Percentiles rank a stretch among this genome's conserved stretches.
Conservation (phyloP, 1,140 invertebrate species). For the Ceratosolen fusciceps region DNA sequence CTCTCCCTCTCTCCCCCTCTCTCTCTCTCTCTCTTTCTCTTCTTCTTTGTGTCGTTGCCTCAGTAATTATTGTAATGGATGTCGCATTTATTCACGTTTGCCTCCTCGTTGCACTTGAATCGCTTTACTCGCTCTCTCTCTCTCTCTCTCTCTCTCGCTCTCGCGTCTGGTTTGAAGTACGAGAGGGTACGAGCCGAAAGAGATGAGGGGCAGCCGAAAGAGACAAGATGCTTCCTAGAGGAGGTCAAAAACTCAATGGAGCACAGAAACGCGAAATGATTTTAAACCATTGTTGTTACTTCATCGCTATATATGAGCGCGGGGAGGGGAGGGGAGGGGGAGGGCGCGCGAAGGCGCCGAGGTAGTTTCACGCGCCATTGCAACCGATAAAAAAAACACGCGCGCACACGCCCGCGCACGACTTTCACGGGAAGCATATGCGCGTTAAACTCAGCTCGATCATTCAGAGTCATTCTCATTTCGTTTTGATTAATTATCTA, state of each 20-base stretch:
- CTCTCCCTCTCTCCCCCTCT: neutral
- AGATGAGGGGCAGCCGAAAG: neutral
- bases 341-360: too few species aligned
- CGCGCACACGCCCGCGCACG: too few species aligned
- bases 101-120: constrained; percentile 5
- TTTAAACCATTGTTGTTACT: neutral
- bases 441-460: too few species aligned
- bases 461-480: neutral
- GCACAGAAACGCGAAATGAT: constrained; percentile 27
- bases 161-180: neutral
- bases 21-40: neutral
- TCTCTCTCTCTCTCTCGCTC: too few species aligned
- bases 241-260: constrained; percentile 19
- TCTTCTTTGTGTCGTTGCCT: neutral
- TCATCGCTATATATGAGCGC: neutral
- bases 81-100: constrained; percentile 22
- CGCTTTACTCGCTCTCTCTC: too few species aligned
- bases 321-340: too few species aligned
- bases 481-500: constrained; percentile 29
- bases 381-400: constrained; percentile 3
- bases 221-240: neutral
- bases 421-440: neutral
- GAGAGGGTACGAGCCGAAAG: neutral
- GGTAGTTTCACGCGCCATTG: constrained; percentile 7
- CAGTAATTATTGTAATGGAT: constrained; percentile 45